Evolutionary conservation across 2,113 vertebrate species (phyloP), one percentile per base, ranked within the genome.

Genomic region (Carlito syrichta): DNA sequence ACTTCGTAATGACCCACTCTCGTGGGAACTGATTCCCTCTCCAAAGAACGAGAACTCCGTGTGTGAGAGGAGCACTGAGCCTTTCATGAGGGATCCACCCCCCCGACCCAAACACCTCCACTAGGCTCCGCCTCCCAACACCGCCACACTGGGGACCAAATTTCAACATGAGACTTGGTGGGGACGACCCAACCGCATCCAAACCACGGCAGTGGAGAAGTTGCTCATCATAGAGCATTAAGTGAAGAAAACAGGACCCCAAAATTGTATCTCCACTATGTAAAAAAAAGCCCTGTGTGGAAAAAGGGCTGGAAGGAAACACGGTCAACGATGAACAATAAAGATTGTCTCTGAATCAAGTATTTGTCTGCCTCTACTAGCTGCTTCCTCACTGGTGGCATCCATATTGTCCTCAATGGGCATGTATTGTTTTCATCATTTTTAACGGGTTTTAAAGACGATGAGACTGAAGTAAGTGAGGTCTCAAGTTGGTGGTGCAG

Each of bases 401-500:
- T 25, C 23, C 19, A 6, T 5, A 9, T 43, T n/a, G 71, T 48
- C 32, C 50, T 35, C 43, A 9, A 3, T 23, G 32, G 20, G 9
- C 45, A 8, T 2, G 32, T 10, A 10, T 35, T 22, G 45, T 69
- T 69, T 48, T 19, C 8, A 14, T 40, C 3, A 30, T 62, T 60
- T 84, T 63, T 25, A 38, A 52, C 38, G 19, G 16, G 27, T 52
- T 88, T 16, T 52, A 38, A 54, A 52, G 89, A 30, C 43, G 54
- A 0, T 14, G 56, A 79, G 56, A 35, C 76, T n/a, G 43, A 84
- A 43, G 50, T 27, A 38, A 56, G 27, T 10, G 0, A 71, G 45
- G n/a, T 66, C 60, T 35, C 30, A 63, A n/a, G 8, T 35, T 6
- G 0, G 20, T 17, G 0, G 5, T 27, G 23, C 25, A 7, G 25